Conservation (phyloP, 2,113 vertebrate species). For the Agapornis roseicollis region DNA sequence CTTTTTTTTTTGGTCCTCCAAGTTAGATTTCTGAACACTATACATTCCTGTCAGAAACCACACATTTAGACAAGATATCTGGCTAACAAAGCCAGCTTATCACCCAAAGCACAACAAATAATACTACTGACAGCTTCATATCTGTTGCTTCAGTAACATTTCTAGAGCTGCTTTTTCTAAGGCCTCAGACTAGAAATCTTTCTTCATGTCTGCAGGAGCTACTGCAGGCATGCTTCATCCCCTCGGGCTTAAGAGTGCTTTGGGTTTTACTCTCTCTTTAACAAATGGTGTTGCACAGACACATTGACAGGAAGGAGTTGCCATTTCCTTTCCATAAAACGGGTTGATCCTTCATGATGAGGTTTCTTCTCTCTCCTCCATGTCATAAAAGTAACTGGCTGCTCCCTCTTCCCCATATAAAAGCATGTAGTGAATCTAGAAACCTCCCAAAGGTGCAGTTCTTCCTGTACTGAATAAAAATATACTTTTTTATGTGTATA, state of each 20-base stretch:
- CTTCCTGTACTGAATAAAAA: background rate
- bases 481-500: too few species aligned
- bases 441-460: background rate
- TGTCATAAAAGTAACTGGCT: background rate
- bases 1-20: too few species aligned
- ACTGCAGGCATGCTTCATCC: background rate
- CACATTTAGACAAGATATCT: background rate
- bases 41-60: background rate
- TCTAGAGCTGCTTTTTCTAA: background rate
- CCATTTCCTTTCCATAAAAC: background rate
- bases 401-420: background rate
- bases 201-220: background rate
- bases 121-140: background rate
- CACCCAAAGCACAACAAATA: background rate
- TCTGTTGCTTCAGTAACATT: background rate
- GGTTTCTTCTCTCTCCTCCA: background rate
- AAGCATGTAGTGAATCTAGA: background rate
- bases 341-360: background rate
- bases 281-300: background rate
- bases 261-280: background rate
- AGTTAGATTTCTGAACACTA: background rate
- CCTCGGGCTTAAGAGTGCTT: background rate
- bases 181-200: background rate
- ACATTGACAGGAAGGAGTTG: background rate
- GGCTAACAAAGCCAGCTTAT: background rate